Evolutionary conservation across 1,140 invertebrate species (phyloP).

Genomic region (Trissolcus basalis): DNA sequence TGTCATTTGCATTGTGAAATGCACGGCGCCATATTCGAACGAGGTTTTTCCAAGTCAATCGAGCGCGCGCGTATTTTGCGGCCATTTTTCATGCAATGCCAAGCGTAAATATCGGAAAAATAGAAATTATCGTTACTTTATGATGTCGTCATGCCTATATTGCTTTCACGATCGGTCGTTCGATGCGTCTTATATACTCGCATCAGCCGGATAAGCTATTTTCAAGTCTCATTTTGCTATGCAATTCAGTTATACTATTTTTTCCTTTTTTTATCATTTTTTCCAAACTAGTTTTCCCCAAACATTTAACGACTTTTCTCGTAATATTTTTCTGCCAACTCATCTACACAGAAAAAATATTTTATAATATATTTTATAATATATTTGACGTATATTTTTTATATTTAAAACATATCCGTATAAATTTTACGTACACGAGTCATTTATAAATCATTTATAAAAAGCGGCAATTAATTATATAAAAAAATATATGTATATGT

Average conservation of each 20-base stretch:
- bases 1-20: constrained; percentile 53
- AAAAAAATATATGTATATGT: too few relatives aligned
- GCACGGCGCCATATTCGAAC: constrained; percentile 39
- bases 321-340: too few relatives aligned
- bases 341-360: too few relatives aligned
- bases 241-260: background rate
- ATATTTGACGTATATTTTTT: too few relatives aligned
- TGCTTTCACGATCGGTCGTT: constrained; percentile 48
- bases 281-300: too few relatives aligned
- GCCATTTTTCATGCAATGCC: constrained; percentile 50
- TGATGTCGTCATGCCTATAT: constrained; percentile 51
- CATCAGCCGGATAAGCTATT: constrained; percentile 21
- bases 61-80: constrained; percentile 44
- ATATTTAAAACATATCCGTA: too few relatives aligned
- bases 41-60: constrained; percentile 47
- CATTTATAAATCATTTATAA: too few relatives aligned
- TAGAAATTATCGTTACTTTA: constrained; percentile 59
- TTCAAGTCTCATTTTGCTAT: background rate
- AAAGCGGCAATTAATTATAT: too few relatives aligned
- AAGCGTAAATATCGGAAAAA: constrained; percentile 54
- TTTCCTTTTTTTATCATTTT: too few relatives aligned
- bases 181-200: constrained; percentile 43
- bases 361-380: too few relatives aligned
- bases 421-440: too few relatives aligned
- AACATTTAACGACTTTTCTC: too few relatives aligned